Evolutionary conservation across 2,888 invertebrate genomes (phyloP).

Genomic region (Trichogramma evanescens): DNA sequence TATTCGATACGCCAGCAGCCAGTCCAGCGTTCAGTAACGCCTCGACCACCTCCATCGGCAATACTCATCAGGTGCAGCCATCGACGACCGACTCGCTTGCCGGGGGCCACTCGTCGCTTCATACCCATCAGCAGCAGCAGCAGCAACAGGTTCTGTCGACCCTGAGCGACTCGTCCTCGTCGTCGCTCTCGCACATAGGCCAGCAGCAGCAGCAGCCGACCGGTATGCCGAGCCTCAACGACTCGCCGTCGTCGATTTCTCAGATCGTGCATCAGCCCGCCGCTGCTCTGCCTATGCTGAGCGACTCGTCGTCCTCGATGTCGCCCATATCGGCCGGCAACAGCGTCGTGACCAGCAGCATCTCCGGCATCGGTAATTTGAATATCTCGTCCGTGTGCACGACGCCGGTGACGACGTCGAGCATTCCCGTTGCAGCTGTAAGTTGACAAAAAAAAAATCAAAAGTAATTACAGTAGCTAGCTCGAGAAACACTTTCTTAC

Average conservation of each 20-base stretch:
- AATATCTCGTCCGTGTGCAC: no score
- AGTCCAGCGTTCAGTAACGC: constrained; percentile 44
- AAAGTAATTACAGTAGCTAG: no score
- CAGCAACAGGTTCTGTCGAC: no score
- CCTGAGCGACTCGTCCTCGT: no score
- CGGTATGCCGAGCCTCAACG: constrained; percentile 20
- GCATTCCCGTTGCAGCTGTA: not conserved
- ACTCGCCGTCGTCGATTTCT: constrained; percentile 30
- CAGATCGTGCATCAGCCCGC: constrained; percentile 15
- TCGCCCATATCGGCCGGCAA: not conserved
- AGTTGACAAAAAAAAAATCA: no score
- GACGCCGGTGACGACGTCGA: not conserved
- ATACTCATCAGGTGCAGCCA: constrained; percentile 25
- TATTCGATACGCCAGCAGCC: constrained; percentile 35
- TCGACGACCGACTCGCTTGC: not conserved
- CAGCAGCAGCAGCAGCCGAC: no score
- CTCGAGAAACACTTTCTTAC: not conserved
- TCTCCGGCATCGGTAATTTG: not conserved
- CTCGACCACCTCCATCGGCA: constrained; percentile 40
- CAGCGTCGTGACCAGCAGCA: not conserved
- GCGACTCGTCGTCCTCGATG: constrained; percentile 9
- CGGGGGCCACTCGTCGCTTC: not conserved
- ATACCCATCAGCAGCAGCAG: not conserved
- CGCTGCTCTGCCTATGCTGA: constrained; percentile 13
- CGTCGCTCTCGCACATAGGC: no score